phyloP scores from a whole-genome alignment of 2,888 invertebrate genomes.

The Drosophila pegasa region DNA sequence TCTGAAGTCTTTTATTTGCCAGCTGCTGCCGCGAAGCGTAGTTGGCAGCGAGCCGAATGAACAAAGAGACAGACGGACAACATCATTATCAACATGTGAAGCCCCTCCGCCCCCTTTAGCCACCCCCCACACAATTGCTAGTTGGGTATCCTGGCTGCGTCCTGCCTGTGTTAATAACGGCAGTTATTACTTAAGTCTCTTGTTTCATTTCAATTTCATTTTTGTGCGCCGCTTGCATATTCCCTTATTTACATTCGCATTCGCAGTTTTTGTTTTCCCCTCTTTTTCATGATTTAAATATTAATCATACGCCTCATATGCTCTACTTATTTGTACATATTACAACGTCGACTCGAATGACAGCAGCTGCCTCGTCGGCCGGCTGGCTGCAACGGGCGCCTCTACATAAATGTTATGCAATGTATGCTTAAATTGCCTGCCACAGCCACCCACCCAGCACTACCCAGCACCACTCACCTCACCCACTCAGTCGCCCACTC shows the following conservation, averaged over 20 bases:
- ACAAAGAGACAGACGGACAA: not conserved
- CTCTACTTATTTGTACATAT: constrained; percentile 69
- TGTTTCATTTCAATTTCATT: constrained; percentile 69
- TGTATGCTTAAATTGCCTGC: constrained; percentile 45
- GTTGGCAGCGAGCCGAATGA: constrained; percentile 53
- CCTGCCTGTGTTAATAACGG: constrained; percentile 68
- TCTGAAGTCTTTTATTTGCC: constrained; percentile 8
- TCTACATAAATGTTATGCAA: constrained; percentile 52
- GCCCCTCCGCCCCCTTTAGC: too few species aligned
- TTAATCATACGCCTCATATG: constrained; percentile 71
- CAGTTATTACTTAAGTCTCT: constrained; percentile 73
- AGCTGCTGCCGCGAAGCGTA: constrained; percentile 43
- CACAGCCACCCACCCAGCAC: not conserved
- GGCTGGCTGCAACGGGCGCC: constrained; percentile 28
- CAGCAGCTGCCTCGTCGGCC: constrained; percentile 45
- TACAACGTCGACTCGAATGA: constrained; percentile 63
- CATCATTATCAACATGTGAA: constrained; percentile 13
- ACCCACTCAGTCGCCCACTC: not conserved
- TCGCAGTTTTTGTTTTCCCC: constrained; percentile 2
- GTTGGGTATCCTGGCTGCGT: constrained; percentile 24
- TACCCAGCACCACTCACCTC: too few species aligned
- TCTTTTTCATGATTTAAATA: constrained; percentile 56
- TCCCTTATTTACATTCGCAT: constrained; percentile 18
- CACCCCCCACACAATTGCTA: constrained; percentile 9
- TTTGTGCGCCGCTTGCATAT: constrained; percentile 57